phyloP scores from a whole-genome alignment of 2,888 invertebrate species.

The Microplitis manilae region DNA sequence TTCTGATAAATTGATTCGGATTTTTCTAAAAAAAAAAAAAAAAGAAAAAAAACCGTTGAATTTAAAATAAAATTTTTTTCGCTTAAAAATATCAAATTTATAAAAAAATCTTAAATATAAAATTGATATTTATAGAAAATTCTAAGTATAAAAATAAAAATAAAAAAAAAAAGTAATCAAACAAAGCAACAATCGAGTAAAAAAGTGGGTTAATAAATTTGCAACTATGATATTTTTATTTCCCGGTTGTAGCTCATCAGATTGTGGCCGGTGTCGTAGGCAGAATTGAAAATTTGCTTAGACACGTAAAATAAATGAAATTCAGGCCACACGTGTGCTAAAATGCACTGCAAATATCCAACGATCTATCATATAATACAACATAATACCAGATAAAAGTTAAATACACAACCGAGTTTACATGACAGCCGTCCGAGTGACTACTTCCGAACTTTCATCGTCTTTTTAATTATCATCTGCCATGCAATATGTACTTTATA shows the following conservation, averaged over 20 bases:
- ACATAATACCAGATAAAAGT: too few relatives aligned
- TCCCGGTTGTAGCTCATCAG: background rate
- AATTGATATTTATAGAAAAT: too few relatives aligned
- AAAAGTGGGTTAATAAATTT: background rate
- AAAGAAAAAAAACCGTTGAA: too few relatives aligned
- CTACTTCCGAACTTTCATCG: background rate
- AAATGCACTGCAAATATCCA: background rate
- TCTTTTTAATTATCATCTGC: background rate
- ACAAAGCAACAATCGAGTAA: background rate
- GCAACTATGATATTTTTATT: background rate
- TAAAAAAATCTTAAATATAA: too few relatives aligned
- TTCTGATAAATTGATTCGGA: too few relatives aligned
- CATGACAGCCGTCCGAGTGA: background rate
- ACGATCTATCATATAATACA: too few relatives aligned
- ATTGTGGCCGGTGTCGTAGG: conserved; percentile 5
- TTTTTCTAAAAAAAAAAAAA: too few relatives aligned
- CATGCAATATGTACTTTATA: background rate
- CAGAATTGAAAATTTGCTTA: conserved; percentile 3
- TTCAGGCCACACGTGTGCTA: conserved; percentile 9
- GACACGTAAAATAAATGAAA: background rate
- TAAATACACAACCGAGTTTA: background rate
- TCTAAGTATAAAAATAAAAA: too few relatives aligned
- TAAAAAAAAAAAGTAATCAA: too few relatives aligned
- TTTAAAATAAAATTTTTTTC: too few relatives aligned
- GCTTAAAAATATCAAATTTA: too few relatives aligned